phyloP scores from a whole-genome alignment of 2,888 invertebrate genomes.

The Protodeltote pygarga region DNA sequence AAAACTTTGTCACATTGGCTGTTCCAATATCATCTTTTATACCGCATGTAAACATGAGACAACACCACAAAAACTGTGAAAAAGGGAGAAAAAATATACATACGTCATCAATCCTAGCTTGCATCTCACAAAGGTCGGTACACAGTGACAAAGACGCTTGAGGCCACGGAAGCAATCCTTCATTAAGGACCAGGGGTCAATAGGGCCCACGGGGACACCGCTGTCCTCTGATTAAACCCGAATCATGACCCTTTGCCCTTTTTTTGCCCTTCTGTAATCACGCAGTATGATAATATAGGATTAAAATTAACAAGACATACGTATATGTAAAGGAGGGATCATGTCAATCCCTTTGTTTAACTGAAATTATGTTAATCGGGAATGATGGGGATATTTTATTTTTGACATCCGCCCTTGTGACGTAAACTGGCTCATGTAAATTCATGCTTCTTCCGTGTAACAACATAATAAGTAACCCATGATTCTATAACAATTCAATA shows the following conservation, averaged over 20 bases:
- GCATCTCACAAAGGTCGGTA: constrained; percentile 37
- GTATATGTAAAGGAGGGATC: constrained; percentile 14
- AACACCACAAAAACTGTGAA: not conserved
- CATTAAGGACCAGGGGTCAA: constrained; percentile 77
- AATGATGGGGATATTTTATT: constrained; percentile 4
- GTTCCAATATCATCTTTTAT: too few species aligned
- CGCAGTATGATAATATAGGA: constrained; percentile 55
- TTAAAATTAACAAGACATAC: constrained; percentile 43
- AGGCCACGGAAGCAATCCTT: constrained; percentile 69
- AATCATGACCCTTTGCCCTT: constrained; percentile 59
- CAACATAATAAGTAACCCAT: too few species aligned
- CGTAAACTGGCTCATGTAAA: not conserved
- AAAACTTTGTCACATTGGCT: too few species aligned
- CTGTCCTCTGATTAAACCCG: constrained; percentile 63
- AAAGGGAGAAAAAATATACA: not conserved
- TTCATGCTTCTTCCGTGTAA: too few species aligned
- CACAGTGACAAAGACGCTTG: constrained; percentile 67
- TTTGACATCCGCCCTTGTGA: not conserved
- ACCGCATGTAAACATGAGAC: too few species aligned
- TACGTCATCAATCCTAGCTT: constrained; percentile 5
- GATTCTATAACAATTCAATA: too few species aligned
- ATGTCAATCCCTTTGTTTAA: constrained; percentile 34
- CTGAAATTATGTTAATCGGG: constrained; percentile 28
- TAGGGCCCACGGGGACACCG: constrained; percentile 56
- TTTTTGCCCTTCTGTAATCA: constrained; percentile 65